These are phyloP conservation scores for Zoanthus solanderi DNA, from an alignment of 92 coral and sea anemone genomes.

Conservation along the genomic window DNA sequence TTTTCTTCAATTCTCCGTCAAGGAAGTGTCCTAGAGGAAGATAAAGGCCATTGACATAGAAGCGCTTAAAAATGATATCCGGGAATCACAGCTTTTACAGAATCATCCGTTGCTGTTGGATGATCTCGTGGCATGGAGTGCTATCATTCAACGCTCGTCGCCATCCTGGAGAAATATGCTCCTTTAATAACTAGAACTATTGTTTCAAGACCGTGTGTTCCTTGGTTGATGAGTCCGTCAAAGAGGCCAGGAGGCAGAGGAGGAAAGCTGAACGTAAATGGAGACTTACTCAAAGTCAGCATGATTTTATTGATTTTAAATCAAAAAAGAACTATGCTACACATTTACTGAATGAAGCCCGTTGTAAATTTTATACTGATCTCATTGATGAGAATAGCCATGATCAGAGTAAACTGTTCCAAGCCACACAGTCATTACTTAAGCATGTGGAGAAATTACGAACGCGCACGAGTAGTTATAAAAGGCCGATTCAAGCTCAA, in stretches of 20 bases:
- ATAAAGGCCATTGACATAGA: not conserved
- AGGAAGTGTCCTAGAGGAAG: slow-evolving; percentile 20
- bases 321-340: slow-evolving; percentile 40
- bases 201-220: slow-evolving; percentile 61
- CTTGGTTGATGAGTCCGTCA: slow-evolving; percentile 63
- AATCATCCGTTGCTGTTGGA: not conserved
- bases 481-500: too few species aligned
- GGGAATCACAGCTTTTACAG: slow-evolving; percentile 6
- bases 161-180: slow-evolving; percentile 52
- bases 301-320: slow-evolving; percentile 43
- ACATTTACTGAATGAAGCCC: slow-evolving; percentile 47
- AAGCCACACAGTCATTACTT: slow-evolving; percentile 44
- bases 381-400: slow-evolving; percentile 58
- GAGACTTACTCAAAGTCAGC: slow-evolving; percentile 2
- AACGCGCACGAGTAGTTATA: too few species aligned
- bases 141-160: slow-evolving; percentile 33
- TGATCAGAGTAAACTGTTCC: slow-evolving; percentile 54
- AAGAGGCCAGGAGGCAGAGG: slow-evolving; percentile 58
- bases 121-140: slow-evolving; percentile 15
- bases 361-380: slow-evolving; percentile 52
- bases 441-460: too few species aligned
- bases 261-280: slow-evolving; percentile 68
- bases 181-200: slow-evolving; percentile 53
- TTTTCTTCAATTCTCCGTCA: too few species aligned
- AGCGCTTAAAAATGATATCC: not conserved